Evolutionary conservation across 1,140 invertebrate genomes (phyloP).

Genomic region (Drosophila funebris): DNA sequence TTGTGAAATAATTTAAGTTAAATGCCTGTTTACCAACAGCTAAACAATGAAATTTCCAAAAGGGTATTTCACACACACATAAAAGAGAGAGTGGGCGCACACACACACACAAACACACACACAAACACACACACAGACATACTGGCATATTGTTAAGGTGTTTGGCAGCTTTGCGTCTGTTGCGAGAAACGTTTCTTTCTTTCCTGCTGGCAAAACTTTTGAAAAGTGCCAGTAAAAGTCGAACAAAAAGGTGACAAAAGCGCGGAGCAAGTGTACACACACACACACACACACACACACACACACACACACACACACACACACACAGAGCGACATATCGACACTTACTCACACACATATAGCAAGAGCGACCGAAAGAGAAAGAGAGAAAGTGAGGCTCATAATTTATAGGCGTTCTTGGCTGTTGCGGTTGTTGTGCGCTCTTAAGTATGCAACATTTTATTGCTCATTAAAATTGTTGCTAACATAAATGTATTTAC

Average conservation of each 20-base stretch:
- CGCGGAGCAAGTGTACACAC: conserved; percentile 4
- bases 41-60: conserved; percentile 50
- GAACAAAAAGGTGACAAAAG: conserved; percentile 45
- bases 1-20: conserved; percentile 60
- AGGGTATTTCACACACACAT: conserved; percentile 1
- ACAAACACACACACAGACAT: neutral
- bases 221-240: conserved; percentile 31
- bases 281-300: neutral
- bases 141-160: conserved; percentile 21
- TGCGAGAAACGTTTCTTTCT: conserved; percentile 4
- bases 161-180: conserved; percentile 22
- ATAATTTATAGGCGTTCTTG: conserved; percentile 7
- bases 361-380: too few species aligned
- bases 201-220: conserved; percentile 35
- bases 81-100: too few species aligned
- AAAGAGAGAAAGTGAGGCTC: neutral
- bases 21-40: conserved; percentile 63
- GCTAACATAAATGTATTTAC: conserved; percentile 47
- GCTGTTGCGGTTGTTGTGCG: conserved; percentile 31
- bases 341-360: neutral
- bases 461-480: conserved; percentile 74
- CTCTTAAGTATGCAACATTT: conserved; percentile 69
- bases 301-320: conserved; percentile 4
- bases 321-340: neutral
- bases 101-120: neutral